Percentiles rank a stretch among this genome's conserved stretches.
phyloP scores from a whole-genome alignment of 2,797 vertebrate species.

The Siniperca undulata region DNA sequence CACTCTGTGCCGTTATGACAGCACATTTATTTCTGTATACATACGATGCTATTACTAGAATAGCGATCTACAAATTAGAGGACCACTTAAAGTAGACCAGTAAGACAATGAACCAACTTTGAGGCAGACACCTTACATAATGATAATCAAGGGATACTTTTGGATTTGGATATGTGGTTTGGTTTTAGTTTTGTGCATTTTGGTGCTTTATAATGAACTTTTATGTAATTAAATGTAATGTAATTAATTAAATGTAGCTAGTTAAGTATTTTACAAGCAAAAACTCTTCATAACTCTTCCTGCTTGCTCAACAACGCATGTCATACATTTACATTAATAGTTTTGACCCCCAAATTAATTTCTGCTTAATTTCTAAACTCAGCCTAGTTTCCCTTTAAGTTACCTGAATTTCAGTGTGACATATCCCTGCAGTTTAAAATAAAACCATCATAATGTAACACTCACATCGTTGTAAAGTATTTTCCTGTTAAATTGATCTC shows the following conservation, averaged over 20 bases:
- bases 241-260: not conserved
- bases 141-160: not conserved
- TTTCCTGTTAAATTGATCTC: constrained; percentile 34
- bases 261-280: not conserved
- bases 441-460: not conserved
- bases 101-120: not conserved
- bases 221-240: not conserved
- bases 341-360: not conserved
- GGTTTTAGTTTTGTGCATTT: not conserved
- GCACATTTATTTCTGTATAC: not conserved
- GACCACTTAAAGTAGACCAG: not conserved
- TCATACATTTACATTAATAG: not conserved
- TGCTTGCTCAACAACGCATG: not conserved
- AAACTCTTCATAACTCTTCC: not conserved
- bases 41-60: not conserved
- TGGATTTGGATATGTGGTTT: not conserved
- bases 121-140: not conserved
- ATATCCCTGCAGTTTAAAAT: not conserved
- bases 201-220: not conserved
- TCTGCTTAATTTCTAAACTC: not conserved
- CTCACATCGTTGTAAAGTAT: constrained; percentile 7
- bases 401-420: not conserved
- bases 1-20: not conserved
- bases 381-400: not conserved
- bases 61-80: not conserved